Base-by-base conservation (phyloP, 2,888 invertebrate genomes). In the Trissolcus japonicus region DNA sequence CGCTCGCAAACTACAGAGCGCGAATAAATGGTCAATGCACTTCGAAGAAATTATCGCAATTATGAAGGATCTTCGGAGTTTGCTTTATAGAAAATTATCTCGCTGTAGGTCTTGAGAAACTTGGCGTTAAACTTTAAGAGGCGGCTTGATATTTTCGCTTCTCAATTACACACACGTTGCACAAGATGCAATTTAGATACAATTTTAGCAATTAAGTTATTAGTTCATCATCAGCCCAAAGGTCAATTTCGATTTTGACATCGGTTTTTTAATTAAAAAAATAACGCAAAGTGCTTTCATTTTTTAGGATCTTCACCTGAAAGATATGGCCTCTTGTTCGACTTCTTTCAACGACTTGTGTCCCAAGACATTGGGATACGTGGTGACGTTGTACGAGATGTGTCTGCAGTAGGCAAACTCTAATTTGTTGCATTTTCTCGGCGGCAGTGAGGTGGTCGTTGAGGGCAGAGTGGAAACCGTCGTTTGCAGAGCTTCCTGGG, bases 281-380 rank as follows among this genome's bases (percentile, higher is more conserved):
- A 43, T 6, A 11, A 43, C 43, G 3, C 43, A n/a, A n/a, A 19
- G 21, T 51, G 1, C 0, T 51, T 51, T 51, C 17, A 9, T 51
- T 21, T n/a, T 21, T 6, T 7, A 51, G 14, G 17, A 11, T 51
- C 51, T 16, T 61, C 73, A 91, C 90, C 91, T 89, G 86, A 95
- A 96, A 0, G 94, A 92, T 55, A 96, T 95, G 17, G 96, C 92
- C 86, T 96, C 94, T 48, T 93, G 92, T 79, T 92, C 90, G 4
- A 96, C 92, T 50, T 94, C 94, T 25, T 92, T 91, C 51, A 91
- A 87, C 6, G 91, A 91, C 56, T 89, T 88, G 82, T 95, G 95
- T 0, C 94, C 94, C 66, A 95, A 91, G 13, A 94, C 89, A 88
- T 97, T 97, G 0, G 96, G 96, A 87, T 95, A 96, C 0, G 95